Evolutionary conservation across 2,888 invertebrate species (phyloP).

Genomic region (Pachliopta kotzebuea): DNA sequence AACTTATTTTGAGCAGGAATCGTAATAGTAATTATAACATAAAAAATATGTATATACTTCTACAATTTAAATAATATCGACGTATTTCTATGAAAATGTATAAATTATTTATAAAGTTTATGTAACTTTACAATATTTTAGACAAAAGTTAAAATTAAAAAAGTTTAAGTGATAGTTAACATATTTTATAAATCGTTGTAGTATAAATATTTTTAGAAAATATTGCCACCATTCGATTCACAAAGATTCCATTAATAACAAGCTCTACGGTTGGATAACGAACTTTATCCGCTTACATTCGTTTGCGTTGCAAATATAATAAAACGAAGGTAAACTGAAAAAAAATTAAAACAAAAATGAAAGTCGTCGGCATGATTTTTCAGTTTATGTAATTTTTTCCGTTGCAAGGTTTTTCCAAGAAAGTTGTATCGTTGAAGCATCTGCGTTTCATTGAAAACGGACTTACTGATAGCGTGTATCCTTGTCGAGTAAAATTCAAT

Average conservation of each 20-base stretch:
- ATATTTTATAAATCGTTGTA: not conserved
- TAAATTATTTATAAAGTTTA: no score
- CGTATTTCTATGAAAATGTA: no score
- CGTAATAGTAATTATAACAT: no score
- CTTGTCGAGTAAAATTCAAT: slow-evolving; percentile 69
- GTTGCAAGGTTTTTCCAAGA: not conserved
- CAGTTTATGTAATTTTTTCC: not conserved
- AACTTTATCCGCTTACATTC: slow-evolving; percentile 29
- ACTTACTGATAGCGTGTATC: slow-evolving; percentile 61
- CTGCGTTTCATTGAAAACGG: slow-evolving; percentile 29
- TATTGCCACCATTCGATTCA: slow-evolving; percentile 36
- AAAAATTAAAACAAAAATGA: slow-evolving; percentile 26
- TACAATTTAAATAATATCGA: no score
- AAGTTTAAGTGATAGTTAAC: no score
- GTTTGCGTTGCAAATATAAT: slow-evolving; percentile 29
- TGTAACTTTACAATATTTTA: no score
- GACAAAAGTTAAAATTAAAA: no score
- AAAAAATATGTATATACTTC: no score
- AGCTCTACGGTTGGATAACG: slow-evolving; percentile 33
- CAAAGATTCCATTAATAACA: slow-evolving; percentile 55
- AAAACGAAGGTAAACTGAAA: slow-evolving; percentile 1
- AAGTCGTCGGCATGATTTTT: not conserved
- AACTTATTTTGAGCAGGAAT: no score
- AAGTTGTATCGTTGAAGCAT: not conserved
- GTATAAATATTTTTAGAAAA: not conserved